phyloP scores from a whole-genome alignment of 2,113 vertebrate genomes.

The Crocuta crocuta region DNA sequence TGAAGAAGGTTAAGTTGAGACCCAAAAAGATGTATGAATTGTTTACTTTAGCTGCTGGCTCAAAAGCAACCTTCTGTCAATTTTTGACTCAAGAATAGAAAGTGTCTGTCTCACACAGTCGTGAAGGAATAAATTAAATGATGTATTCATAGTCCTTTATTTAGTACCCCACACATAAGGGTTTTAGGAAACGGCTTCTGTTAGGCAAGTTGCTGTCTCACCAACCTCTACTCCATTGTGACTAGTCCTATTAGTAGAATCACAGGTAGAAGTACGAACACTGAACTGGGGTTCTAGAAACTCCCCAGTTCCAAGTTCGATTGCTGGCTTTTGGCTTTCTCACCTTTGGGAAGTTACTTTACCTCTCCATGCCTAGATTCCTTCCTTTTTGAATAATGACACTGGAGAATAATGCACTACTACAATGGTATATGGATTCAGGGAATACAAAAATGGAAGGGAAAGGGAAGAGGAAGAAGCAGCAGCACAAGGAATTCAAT shows the following conservation, averaged over 20 bases:
- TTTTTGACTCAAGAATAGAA: neutral
- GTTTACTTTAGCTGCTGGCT: neutral
- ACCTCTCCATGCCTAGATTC: neutral
- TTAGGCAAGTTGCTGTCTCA: neutral
- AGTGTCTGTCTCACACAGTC: neutral
- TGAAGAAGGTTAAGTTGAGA: neutral
- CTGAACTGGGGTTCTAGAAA: too few species aligned
- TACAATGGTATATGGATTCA: neutral
- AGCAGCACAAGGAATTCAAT: neutral
- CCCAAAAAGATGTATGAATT: neutral
- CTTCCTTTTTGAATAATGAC: neutral
- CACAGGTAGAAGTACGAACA: neutral
- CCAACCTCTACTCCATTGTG: too few species aligned
- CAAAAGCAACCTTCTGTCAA: neutral
- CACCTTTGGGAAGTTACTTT: neutral
- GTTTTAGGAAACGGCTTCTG: neutral
- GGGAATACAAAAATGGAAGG: neutral
- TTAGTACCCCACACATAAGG: rapidly evolving
- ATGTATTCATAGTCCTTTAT: neutral
- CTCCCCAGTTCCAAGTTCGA: neutral
- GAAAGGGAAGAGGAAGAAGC: neutral
- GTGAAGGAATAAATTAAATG: neutral
- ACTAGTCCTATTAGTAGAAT: neutral
- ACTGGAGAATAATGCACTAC: neutral
- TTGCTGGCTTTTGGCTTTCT: neutral